phyloP scores from a whole-genome alignment of 2,797 vertebrate species.

The Darevskia nairensis region DNA sequence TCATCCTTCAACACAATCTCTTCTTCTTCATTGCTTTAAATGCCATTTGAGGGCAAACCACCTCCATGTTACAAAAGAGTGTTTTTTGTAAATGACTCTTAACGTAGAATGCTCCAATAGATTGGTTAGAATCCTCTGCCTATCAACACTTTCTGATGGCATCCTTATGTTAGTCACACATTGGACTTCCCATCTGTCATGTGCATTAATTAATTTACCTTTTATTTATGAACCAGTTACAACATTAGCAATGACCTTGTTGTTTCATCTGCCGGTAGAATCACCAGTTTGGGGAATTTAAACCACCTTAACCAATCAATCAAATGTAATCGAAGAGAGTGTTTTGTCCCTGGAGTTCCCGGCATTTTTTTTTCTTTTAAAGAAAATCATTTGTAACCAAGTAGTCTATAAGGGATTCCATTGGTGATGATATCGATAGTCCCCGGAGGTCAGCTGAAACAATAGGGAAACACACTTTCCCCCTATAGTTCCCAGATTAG shows the following conservation, averaged over 20 bases:
- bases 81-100: neutral
- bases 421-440: neutral
- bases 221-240: neutral
- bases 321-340: neutral
- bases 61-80: neutral
- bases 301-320: neutral
- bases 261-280: neutral
- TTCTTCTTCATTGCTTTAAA: neutral
- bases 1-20: neutral
- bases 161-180: conserved; percentile 15
- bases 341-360: neutral
- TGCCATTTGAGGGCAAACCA: neutral
- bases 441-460: neutral
- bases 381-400: neutral
- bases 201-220: conserved; percentile 7
- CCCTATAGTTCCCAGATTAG: neutral
- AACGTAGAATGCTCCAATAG: neutral
- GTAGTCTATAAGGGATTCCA: neutral
- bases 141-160: conserved; percentile 9
- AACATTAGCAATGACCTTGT: conserved; percentile 11
- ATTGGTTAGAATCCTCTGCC: neutral
- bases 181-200: conserved; percentile 10
- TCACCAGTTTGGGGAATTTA: neutral
- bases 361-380: neutral
- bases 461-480: neutral